Conservation (phyloP, 2,113 vertebrate species). For the Sebastes fasciatus region DNA sequence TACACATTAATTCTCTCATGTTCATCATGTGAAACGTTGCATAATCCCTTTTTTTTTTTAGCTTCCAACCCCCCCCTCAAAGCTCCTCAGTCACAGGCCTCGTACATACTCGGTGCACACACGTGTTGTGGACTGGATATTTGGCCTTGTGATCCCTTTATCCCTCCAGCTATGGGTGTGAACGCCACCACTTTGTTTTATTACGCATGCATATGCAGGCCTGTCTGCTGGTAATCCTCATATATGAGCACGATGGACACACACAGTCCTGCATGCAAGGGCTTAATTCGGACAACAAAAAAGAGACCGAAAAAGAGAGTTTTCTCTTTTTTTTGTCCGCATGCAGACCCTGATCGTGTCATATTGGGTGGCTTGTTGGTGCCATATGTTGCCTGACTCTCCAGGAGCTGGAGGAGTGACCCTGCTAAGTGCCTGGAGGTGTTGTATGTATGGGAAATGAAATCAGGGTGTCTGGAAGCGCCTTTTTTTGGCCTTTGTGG, state of each 20-base stretch:
- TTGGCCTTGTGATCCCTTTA: conserved; percentile 74
- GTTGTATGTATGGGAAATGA: conserved; percentile 6
- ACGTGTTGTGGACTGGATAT: conserved; percentile 60
- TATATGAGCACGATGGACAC: conserved; percentile 54
- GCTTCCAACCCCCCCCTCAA: not conserved
- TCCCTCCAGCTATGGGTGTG: conserved; percentile 62
- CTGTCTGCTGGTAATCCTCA: conserved; percentile 62
- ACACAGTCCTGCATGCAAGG: conserved; percentile 15
- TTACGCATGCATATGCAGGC: conserved; percentile 59
- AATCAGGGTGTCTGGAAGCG: conserved; percentile 32
- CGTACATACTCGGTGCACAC: conserved; percentile 50
- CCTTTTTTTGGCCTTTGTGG: conserved; percentile 47
- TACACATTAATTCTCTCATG: conserved; percentile 19
- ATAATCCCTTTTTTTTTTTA: conserved; percentile 10
- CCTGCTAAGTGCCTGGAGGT: conserved; percentile 39
- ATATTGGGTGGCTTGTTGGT: not conserved
- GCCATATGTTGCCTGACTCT: conserved; percentile 34
- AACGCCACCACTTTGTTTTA: conserved; percentile 63
- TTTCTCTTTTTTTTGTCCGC: not conserved
- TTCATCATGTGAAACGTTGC: conserved; percentile 40
- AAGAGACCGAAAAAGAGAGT: not conserved
- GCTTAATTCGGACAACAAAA: conserved; percentile 22
- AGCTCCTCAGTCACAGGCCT: conserved; percentile 38
- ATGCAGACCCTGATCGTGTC: not conserved
- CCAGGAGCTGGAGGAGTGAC: conserved; percentile 26